These are phyloP conservation scores for Brenthis hecate DNA, from an alignment of 2,888 invertebrate species.

Conservation along the genomic window DNA sequence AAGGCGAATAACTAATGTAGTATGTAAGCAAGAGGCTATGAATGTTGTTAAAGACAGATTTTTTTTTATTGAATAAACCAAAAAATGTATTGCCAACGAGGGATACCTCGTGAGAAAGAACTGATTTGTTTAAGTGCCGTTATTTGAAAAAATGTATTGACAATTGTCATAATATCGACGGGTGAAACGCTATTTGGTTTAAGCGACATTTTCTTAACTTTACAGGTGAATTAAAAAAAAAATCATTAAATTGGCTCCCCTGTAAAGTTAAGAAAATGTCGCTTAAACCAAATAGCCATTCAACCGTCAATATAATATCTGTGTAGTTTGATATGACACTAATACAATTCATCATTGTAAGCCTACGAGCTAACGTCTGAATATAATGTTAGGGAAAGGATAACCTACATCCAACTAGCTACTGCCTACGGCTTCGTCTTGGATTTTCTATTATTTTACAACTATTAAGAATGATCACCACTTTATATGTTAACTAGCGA, in stretches of 20 bases:
- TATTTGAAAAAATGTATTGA: slow-evolving; percentile 27
- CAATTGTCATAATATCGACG: slow-evolving; percentile 17
- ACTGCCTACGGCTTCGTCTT: background rate
- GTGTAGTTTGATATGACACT: slow-evolving; percentile 15
- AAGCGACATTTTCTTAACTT: too few species aligned
- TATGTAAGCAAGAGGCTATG: slow-evolving; percentile 55
- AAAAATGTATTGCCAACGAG: slow-evolving; percentile 41
- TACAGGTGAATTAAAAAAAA: too few species aligned
- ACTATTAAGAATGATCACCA: too few species aligned
- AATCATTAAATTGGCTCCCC: too few species aligned
- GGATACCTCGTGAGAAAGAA: slow-evolving; percentile 25
- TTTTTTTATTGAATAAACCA: slow-evolving; percentile 40
- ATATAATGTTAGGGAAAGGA: slow-evolving; percentile 19
- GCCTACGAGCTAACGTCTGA: slow-evolving; percentile 1
- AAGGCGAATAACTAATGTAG: slow-evolving; percentile 39
- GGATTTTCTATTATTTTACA: too few species aligned
- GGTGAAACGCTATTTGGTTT: too few species aligned
- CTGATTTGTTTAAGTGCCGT: slow-evolving; percentile 35
- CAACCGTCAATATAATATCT: background rate
- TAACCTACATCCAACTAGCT: background rate
- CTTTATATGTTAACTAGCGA: too few species aligned
- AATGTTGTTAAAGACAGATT: slow-evolving; percentile 45
- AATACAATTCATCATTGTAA: background rate
- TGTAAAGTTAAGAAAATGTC: too few species aligned
- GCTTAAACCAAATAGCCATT: too few species aligned